Evolutionary conservation across 2,113 vertebrate genomes (phyloP).

Genomic region (Tachysurus fulvidraco): DNA sequence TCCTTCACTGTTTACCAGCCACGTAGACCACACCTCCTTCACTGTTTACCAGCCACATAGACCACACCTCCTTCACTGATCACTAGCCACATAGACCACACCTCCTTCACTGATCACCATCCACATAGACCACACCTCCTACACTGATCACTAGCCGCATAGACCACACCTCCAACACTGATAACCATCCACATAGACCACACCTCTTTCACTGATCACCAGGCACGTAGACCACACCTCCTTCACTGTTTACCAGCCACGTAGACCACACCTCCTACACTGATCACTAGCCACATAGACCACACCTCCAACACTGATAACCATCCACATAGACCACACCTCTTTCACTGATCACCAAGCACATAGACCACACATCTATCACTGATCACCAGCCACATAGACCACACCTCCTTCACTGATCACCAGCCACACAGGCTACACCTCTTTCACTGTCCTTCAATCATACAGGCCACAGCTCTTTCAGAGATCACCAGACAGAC

Average conservation of each 20-base stretch:
- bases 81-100: too few relatives aligned
- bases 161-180: too few relatives aligned
- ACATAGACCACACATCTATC: not conserved
- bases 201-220: too few relatives aligned
- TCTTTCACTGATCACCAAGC: not conserved
- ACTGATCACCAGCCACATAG: not conserved
- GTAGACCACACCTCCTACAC: not conserved
- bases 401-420: not conserved
- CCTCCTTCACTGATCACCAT: too few relatives aligned
- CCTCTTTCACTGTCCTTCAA: not conserved
- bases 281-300: too few relatives aligned
- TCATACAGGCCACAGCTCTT: not conserved
- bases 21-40: too few relatives aligned
- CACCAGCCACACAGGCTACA: not conserved
- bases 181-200: not conserved
- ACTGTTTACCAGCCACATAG: not conserved
- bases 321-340: not conserved
- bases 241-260: too few relatives aligned
- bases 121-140: not conserved
- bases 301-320: not conserved
- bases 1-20: too few relatives aligned
- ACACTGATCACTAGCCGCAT: too few relatives aligned
- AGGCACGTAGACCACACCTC: too few relatives aligned
- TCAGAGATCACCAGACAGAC: too few relatives aligned
- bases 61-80: too few relatives aligned